Conservation (phyloP, 2,113 vertebrate species). For the Crypturellus undulatus region DNA sequence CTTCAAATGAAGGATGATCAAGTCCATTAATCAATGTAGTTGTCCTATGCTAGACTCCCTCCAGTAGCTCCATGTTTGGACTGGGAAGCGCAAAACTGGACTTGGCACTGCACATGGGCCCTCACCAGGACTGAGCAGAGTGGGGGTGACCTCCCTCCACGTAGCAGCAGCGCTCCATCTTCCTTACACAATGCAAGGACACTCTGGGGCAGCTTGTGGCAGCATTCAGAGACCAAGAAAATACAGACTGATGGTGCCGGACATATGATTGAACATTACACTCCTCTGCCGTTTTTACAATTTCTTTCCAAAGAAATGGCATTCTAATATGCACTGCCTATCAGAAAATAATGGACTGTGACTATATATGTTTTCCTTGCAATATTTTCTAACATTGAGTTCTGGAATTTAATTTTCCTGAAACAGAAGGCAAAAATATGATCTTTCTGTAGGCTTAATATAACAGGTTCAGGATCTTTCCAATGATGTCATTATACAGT, state of each 20-base stretch:
- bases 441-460: background rate
- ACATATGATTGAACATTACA: background rate
- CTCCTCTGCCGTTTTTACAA: background rate
- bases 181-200: no score
- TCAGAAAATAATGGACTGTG: background rate
- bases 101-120: no score
- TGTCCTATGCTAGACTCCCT: background rate
- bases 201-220: background rate
- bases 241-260: background rate
- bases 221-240: background rate
- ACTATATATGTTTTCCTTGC: background rate
- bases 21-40: background rate
- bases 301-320: background rate
- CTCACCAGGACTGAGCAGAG: background rate
- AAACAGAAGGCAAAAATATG: background rate
- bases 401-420: background rate
- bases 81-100: background rate
- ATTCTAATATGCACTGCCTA: background rate
- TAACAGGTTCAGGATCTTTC: background rate
- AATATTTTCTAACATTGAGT: background rate
- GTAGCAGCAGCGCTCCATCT: no score
- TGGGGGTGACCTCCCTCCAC: background rate
- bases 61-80: background rate
- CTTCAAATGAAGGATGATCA: background rate
- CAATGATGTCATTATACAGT: background rate